A percentile compares a stretch with the other conserved stretches of the same genome.
phyloP scores from a whole-genome alignment of 2,797 vertebrate genomes.

The Semotilus atromaculatus region DNA sequence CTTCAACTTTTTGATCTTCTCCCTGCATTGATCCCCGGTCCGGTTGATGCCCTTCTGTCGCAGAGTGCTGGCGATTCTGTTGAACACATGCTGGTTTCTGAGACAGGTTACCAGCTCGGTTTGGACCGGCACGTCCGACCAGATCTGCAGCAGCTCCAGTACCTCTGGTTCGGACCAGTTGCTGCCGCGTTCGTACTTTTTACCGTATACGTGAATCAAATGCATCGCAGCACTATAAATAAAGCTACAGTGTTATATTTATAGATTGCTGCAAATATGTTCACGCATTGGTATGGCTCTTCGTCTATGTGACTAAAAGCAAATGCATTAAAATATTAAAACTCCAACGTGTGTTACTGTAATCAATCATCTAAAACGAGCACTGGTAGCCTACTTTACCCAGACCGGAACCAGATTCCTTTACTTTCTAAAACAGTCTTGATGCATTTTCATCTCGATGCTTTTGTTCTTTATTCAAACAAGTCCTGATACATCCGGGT shows the following conservation, averaged over 20 bases:
- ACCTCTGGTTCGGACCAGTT: slow-evolving; percentile 93
- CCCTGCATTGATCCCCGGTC: slow-evolving; percentile 87
- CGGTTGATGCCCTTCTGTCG: slow-evolving; percentile 87
- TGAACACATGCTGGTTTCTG: slow-evolving; percentile 90
- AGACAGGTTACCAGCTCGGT: slow-evolving; percentile 88
- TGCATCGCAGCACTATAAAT: slow-evolving; percentile 75
- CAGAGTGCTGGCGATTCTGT: slow-evolving; percentile 86
- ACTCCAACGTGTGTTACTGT: neutral
- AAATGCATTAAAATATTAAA: neutral
- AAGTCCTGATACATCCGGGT: slow-evolving; percentile 84
- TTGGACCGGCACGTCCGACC: slow-evolving; percentile 88
- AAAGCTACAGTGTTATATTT: slow-evolving; percentile 19
- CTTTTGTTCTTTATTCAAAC: slow-evolving; percentile 52
- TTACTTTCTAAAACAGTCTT: slow-evolving; percentile 29
- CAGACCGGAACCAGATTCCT: slow-evolving; percentile 8
- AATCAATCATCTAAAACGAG: slow-evolving; percentile 14
- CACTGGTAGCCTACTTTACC: slow-evolving; percentile 21
- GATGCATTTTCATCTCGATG: slow-evolving; percentile 54
- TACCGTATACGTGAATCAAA: slow-evolving; percentile 77
- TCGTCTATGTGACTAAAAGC: neutral
- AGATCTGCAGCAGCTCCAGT: slow-evolving; percentile 89
- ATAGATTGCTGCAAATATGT: slow-evolving; percentile 18
- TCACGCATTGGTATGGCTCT: slow-evolving; percentile 20
- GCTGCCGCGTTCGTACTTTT: slow-evolving; percentile 88
- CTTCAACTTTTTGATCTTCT: slow-evolving; percentile 97